Percentiles rank a stretch among this genome's conserved stretches.
Conservation (phyloP, 2,888 invertebrate species). For the Eristalinus sepulchralis region DNA sequence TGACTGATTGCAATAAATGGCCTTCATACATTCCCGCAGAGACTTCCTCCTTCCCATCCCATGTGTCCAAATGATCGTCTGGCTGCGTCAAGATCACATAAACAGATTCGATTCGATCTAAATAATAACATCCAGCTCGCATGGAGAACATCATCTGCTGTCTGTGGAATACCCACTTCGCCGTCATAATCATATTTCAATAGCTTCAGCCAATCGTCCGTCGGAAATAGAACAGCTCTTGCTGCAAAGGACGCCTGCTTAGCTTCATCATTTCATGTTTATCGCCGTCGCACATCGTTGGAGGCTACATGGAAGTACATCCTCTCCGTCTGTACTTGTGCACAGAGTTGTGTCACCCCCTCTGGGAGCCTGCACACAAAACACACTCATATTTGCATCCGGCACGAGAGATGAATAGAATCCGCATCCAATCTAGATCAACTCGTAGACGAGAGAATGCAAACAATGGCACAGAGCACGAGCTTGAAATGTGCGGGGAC, state of each 20-base stretch:
- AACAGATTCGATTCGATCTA: conserved; percentile 6
- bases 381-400: neutral
- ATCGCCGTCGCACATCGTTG: neutral
- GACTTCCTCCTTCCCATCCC: conserved; percentile 12
- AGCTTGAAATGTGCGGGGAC: too few species aligned
- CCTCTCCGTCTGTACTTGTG: neutral
- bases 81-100: neutral
- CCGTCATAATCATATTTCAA: conserved; percentile 26
- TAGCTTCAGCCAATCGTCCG: neutral
- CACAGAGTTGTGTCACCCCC: conserved; percentile 14
- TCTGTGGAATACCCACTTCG: conserved; percentile 6
- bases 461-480: conserved; percentile 22
- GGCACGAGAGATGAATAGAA: conserved; percentile 11
- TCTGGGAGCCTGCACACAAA: neutral
- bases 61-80: conserved; percentile 4
- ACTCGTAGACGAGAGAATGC: conserved; percentile 8
- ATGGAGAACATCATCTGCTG: conserved; percentile 22
- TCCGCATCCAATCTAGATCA: conserved; percentile 40
- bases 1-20: neutral
- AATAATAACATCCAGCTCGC: neutral
- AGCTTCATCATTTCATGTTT: conserved; percentile 15
- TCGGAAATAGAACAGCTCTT: conserved; percentile 8
- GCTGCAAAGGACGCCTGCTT: conserved; percentile 1
- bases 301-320: conserved; percentile 6
- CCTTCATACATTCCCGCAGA: neutral